phyloP scores from a whole-genome alignment of 1,140 invertebrate genomes.

The Solenopsis invicta region DNA sequence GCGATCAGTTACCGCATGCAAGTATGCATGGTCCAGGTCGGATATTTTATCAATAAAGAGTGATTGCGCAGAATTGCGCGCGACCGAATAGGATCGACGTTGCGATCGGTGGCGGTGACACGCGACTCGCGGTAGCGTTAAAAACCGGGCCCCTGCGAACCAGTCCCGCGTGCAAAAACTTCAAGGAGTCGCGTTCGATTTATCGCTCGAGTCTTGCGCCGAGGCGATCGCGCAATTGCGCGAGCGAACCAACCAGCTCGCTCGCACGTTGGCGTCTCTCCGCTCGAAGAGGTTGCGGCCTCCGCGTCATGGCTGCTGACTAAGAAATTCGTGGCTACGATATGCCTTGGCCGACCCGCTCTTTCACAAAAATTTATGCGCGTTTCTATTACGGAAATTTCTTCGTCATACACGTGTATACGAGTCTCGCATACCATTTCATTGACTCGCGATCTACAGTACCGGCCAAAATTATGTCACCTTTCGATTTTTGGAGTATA shows the following conservation, averaged over 20 bases:
- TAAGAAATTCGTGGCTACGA: constrained; percentile 52
- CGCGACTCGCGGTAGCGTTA: constrained; percentile 22
- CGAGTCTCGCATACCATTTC: neutral
- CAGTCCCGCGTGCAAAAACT: constrained; percentile 44
- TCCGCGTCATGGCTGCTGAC: constrained; percentile 60
- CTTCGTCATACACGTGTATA: too few species aligned
- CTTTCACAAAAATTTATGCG: neutral
- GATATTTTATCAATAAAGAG: constrained; percentile 31
- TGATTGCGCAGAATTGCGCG: neutral
- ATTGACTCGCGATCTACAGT: neutral
- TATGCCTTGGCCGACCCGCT: neutral
- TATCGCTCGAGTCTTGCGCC: constrained; percentile 29
- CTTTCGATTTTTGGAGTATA: too few species aligned
- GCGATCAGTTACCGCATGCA: neutral
- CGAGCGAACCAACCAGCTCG: constrained; percentile 6
- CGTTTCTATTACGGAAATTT: constrained; percentile 7
- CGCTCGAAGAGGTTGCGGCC: neutral
- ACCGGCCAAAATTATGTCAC: too few species aligned
- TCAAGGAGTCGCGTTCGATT: constrained; percentile 42
- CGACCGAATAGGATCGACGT: neutral
- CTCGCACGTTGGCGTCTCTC: neutral
- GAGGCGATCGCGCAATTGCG: neutral
- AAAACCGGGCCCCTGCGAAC: constrained; percentile 59
- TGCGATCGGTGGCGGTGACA: neutral
- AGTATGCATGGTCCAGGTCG: neutral